These are phyloP conservation scores for Diachasmimorpha longicaudata DNA, from an alignment of 1,140 invertebrate species.

Conservation along the genomic window DNA sequence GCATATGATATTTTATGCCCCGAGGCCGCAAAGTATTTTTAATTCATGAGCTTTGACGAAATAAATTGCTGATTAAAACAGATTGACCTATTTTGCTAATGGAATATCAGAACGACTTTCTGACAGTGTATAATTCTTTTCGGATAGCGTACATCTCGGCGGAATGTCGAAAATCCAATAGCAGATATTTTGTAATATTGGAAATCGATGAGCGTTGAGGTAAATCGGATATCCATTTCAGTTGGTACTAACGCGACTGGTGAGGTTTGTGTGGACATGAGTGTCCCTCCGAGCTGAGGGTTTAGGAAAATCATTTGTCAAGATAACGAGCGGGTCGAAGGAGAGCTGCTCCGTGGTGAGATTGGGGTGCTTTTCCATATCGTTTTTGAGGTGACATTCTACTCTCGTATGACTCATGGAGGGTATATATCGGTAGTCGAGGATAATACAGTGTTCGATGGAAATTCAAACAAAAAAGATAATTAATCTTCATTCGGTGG, in stretches of 20 bases:
- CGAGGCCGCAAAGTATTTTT: too few species aligned
- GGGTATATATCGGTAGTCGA: not conserved
- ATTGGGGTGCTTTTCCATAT: not conserved
- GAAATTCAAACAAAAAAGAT: too few species aligned
- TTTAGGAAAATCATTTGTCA: not conserved
- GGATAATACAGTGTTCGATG: not conserved
- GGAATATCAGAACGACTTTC: too few species aligned
- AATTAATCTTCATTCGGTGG: too few species aligned
- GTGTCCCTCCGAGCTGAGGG: not conserved
- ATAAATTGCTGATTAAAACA: too few species aligned
- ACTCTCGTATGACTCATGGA: not conserved
- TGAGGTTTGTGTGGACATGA: not conserved
- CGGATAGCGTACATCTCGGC: not conserved
- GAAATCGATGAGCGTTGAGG: not conserved
- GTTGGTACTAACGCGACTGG: not conserved
- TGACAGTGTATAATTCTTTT: not conserved
- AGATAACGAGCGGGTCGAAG: not conserved
- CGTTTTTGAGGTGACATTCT: not conserved
- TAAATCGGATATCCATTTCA: slow-evolving; percentile 5
- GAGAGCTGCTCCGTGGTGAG: not conserved
- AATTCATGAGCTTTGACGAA: too few species aligned
- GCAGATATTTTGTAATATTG: not conserved
- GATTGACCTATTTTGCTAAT: too few species aligned
- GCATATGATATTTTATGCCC: too few species aligned
- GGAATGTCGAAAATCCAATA: not conserved